Evolutionary conservation across 2,113 vertebrate species (phyloP), one percentile per base, ranked within the genome.

Genomic region (Alosa alosa): DNA sequence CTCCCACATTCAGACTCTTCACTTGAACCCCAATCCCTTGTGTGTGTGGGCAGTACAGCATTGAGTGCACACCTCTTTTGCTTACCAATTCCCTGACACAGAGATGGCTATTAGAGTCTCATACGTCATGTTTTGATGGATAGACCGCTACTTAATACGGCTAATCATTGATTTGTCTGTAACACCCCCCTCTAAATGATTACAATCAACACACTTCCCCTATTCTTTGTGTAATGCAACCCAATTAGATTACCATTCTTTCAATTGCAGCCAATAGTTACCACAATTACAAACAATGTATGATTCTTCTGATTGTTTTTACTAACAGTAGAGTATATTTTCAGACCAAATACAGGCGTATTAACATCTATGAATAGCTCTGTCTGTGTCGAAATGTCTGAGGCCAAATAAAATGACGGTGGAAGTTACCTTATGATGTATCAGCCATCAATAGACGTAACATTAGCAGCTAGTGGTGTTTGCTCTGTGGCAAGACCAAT

Each of bases 81-180:
- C 57, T 68, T 25, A 68, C 17, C 72, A 39, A 17, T 78, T 36
- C 13, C 72, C 72, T 13, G 39, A 78, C 72, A 78, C 72, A 78
- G 13, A 36, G 11, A 78, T 78, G 72, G 72, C 72, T 4, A 15
- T 78, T 17, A 13, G 11, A 17, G 72, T 3, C 72, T 39, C 72
- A 78, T 15, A 5, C 39, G 31, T 36, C 72, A 41, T 39, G 72
- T 39, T 75, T 15, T 36, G 68, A 75, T 36, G 25, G 8, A 75
- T 39, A 75, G 10, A 75, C 68, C 9, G 31, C 68, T 36, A 39
- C 72, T 78, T 10, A 11, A 78, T 41, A 36, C 72, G 2, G 4
- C 72, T 78, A 78, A 78, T 78, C 72, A 78, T 39, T 15, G 72
- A 78, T 39, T 78, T 78, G 72, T 39, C 64, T 72, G 13, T 31